phyloP scores from a whole-genome alignment of 2,113 vertebrate genomes.

The Thermophis baileyi region DNA sequence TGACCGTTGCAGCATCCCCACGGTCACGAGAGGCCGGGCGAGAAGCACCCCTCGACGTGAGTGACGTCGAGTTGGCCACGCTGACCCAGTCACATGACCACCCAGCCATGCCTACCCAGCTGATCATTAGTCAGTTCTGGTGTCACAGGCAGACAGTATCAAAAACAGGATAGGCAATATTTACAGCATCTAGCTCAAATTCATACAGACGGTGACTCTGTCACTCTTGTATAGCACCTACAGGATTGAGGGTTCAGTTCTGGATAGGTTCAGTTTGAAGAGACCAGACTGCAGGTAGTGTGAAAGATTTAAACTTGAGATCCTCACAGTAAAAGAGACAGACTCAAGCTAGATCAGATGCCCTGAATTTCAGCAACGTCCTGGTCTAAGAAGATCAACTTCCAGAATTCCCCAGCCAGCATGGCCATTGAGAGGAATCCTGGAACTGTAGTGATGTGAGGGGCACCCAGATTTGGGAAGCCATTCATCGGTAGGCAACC shows the following conservation, averaged over 20 bases:
- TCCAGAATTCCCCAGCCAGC: neutral
- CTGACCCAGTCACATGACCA: too few species aligned
- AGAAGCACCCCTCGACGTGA: too few species aligned
- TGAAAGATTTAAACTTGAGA: neutral
- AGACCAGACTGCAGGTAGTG: neutral
- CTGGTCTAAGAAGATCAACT: neutral
- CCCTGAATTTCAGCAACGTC: neutral
- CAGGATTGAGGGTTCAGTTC: neutral
- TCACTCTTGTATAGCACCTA: neutral
- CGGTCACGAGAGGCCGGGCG: too few species aligned
- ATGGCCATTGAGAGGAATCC: neutral
- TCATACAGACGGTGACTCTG: neutral
- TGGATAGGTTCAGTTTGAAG: neutral
- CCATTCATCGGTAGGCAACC: neutral
- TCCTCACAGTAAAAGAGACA: neutral
- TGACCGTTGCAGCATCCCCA: too few species aligned
- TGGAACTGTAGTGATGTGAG: neutral
- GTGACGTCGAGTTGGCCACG: too few species aligned
- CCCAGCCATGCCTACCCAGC: too few species aligned
- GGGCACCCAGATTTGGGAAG: neutral
- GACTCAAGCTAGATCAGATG: neutral
- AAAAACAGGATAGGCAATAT: neutral
- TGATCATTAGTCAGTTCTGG: too few species aligned
- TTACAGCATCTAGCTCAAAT: neutral
- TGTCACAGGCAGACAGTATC: neutral